Evolutionary conservation across 2,797 vertebrate genomes (phyloP).

Genomic region (Cheirogaleus major): DNA sequence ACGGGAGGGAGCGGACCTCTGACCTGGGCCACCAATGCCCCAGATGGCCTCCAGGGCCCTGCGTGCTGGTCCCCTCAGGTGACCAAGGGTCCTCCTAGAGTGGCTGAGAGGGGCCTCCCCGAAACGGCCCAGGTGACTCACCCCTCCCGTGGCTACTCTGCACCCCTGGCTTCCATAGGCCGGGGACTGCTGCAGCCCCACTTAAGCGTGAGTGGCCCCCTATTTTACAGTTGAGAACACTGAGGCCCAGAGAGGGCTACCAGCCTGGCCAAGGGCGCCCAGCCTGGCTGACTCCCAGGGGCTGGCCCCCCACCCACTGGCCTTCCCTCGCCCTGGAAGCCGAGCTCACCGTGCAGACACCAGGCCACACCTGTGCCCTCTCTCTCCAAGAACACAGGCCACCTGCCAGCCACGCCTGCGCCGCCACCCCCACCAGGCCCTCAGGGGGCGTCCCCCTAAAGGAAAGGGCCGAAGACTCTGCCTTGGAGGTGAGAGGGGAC

Average conservation of each 20-base stretch:
- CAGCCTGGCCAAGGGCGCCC: not conserved
- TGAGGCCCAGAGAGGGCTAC: not conserved
- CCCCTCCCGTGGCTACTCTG: not conserved
- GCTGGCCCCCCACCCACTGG: not conserved
- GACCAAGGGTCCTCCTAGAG: not conserved
- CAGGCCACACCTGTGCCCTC: not conserved
- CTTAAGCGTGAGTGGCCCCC: not conserved
- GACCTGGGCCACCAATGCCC: not conserved
- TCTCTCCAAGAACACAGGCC: slow-evolving; percentile 20
- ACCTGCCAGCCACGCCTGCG: slow-evolving; percentile 16
- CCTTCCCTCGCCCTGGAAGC: not conserved
- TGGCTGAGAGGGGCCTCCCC: not conserved
- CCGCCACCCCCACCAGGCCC: not conserved
- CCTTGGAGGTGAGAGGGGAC: too few species aligned
- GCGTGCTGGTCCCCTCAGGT: not conserved
- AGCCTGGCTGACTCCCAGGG: not conserved
- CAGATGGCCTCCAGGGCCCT: not conserved
- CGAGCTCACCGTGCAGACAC: not conserved
- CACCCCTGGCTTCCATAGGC: not conserved
- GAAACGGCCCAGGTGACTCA: slow-evolving; percentile 6
- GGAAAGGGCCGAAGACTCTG: not conserved
- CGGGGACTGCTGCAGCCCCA: not conserved
- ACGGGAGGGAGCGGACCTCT: not conserved
- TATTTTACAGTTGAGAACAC: not conserved
- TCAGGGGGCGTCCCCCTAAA: not conserved